Percentiles rank a stretch among this genome's conserved stretches.
Evolutionary conservation across 2,888 invertebrate genomes (phyloP).

Genomic region (Drosophila mayaguana): DNA sequence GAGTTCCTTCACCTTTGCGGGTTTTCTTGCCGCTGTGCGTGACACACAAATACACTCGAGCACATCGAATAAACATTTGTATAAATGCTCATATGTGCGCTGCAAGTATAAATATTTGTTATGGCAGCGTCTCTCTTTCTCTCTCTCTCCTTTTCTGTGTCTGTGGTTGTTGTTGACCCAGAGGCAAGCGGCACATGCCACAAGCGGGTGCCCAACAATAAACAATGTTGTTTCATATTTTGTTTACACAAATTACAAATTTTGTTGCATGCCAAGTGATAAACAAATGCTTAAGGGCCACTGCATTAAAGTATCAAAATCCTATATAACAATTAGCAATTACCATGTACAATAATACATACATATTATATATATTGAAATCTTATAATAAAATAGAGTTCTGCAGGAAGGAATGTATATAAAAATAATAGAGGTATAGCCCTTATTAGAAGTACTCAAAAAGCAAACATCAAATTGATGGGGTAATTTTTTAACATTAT

Average conservation of each 20-base stretch:
- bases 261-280: conserved; percentile 7
- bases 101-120: conserved; percentile 57
- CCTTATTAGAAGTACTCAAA: too few relatives aligned
- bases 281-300: not conserved
- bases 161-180: conserved; percentile 40
- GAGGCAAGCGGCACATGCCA: conserved; percentile 65
- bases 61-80: conserved; percentile 13
- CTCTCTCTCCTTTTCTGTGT: conserved; percentile 12
- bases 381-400: too few relatives aligned
- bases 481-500: too few relatives aligned
- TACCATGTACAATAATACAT: too few relatives aligned
- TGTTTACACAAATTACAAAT: conserved; percentile 50
- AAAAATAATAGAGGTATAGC: too few relatives aligned
- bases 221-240: conserved; percentile 52
- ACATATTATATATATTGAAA: too few relatives aligned
- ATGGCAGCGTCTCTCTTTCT: conserved; percentile 33
- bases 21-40: conserved; percentile 36
- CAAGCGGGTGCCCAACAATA: conserved; percentile 65
- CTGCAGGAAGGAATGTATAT: too few relatives aligned
- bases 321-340: not conserved
- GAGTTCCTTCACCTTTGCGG: conserved; percentile 74
- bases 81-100: not conserved
- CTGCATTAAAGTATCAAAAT: not conserved
- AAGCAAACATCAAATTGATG: too few relatives aligned
- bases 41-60: conserved; percentile 50